Base-by-base conservation (phyloP, 2,888 invertebrate species). In the Patella depressa region DNA sequence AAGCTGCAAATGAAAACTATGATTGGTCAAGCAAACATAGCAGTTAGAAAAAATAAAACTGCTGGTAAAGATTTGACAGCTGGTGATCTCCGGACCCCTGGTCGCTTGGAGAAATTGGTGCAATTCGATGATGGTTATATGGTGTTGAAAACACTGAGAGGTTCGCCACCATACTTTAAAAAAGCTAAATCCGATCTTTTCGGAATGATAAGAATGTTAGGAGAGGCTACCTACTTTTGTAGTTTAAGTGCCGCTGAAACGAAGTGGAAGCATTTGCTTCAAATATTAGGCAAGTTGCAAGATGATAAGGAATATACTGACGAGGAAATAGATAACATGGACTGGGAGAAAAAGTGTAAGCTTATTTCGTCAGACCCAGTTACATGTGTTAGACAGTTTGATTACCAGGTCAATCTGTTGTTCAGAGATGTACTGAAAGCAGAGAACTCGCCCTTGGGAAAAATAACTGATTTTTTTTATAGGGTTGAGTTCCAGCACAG, bases 321-420 rank as follows among this genome's bases (percentile, higher is more conserved):
- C 72, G 75, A 78, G 19, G 76, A 79, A 14, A 29, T 79, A 3
- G 53, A 76, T 5, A 24, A 65, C 2, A 17, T 82, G 29, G 59
- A 76, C 17, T 84, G 83, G 82, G 29, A 80, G 53, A 79, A 81
- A 1, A 83, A 84, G 75, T 77, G 81, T 73, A 5, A 24, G 2
- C 65, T 83, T 0, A 82, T 87, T 4, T 79, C 77, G 11, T 71
- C 80, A 12, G 80, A 86, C 74, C 87, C 86, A 19, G 83, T 85
- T 3, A 87, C 82, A 14, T 83, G 82, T 71, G 81, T 83, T 12
- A 29, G 82, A 29, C 84, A 85, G 79, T 85, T 85, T 78, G 82
- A 86, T 59, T 74, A 83, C 53, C 73, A 84, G 71, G 77, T 84
- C n/a, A 59, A 81, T 71, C 57, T 57, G 54, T 79, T 86, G 53